Percentiles rank a stretch among this genome's conserved stretches.
These are phyloP conservation scores for Daphoenositta chrysoptera DNA, from an alignment of 2,113 vertebrate genomes.

Conservation along the genomic window DNA sequence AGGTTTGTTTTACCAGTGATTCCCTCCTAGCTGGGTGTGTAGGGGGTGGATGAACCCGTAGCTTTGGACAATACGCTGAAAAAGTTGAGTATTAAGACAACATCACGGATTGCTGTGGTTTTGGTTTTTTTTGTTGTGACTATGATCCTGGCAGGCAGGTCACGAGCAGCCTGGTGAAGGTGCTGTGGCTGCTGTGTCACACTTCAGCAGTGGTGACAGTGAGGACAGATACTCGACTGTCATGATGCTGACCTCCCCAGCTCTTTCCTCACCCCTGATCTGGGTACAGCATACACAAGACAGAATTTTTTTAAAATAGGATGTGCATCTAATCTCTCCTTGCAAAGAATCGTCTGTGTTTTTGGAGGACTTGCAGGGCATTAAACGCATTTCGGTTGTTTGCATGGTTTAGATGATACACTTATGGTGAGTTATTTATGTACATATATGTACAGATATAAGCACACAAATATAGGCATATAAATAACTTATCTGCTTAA, in stretches of 20 bases:
- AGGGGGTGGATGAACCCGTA: not conserved
- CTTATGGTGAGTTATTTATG: rapidly evolving
- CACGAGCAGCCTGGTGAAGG: not conserved
- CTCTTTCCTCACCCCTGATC: not conserved
- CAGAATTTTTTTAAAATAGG: not conserved
- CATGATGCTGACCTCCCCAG: rapidly evolving
- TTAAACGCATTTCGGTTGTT: not conserved
- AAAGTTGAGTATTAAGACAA: not conserved
- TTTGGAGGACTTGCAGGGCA: not conserved
- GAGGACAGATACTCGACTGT: not conserved
- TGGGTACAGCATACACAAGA: rapidly evolving
- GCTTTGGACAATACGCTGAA: not conserved
- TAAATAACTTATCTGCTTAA: not conserved
- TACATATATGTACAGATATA: not conserved
- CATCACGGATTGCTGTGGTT: not conserved
- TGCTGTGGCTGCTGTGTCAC: not conserved
- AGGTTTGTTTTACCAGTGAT: not conserved
- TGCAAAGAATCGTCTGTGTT: not conserved
- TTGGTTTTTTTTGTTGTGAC: not conserved
- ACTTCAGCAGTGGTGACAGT: rapidly evolving
- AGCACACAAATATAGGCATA: not conserved
- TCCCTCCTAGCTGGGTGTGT: not conserved
- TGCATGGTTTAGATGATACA: not conserved
- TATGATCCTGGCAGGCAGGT: not conserved
- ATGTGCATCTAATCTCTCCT: not conserved